phyloP scores from a whole-genome alignment of 2,113 vertebrate species.

The Ophiodon elongatus region DNA sequence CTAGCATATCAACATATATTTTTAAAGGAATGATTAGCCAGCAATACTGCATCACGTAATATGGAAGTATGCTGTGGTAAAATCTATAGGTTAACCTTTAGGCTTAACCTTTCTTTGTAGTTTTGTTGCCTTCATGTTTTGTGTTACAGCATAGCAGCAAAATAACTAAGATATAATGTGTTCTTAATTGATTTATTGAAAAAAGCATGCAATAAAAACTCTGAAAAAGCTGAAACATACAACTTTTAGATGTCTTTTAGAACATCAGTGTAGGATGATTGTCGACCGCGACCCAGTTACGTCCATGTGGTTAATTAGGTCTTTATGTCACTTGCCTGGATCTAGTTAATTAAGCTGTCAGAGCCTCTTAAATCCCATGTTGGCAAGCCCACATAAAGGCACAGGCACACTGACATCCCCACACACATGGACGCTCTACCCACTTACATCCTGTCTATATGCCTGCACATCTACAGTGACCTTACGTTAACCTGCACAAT shows the following conservation, averaged over 20 bases:
- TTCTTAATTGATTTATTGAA: constrained; percentile 8
- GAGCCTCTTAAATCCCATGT: constrained; percentile 68
- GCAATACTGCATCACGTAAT: background rate
- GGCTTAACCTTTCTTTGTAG: background rate
- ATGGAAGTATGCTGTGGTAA: background rate
- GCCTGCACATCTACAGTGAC: constrained; percentile 40
- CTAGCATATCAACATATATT: no score
- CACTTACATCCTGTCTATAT: constrained; percentile 7
- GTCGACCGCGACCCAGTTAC: constrained; percentile 69
- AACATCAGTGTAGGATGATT: constrained; percentile 44
- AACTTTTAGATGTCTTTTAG: constrained; percentile 36
- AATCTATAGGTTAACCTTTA: background rate
- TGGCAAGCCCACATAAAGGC: constrained; percentile 25
- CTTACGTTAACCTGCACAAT: constrained; percentile 70
- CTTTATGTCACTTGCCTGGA: constrained; percentile 71
- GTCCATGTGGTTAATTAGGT: constrained; percentile 77
- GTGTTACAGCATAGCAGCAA: background rate
- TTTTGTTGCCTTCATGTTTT: background rate
- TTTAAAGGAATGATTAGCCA: background rate
- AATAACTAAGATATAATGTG: background rate
- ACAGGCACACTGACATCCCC: background rate
- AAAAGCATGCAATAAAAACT: constrained; percentile 1
- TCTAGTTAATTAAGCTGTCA: constrained; percentile 81
- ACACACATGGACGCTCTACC: background rate
- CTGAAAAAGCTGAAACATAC: background rate